Conservation (phyloP, 1,140 invertebrate species). For the Diabrotica virgifera region DNA sequence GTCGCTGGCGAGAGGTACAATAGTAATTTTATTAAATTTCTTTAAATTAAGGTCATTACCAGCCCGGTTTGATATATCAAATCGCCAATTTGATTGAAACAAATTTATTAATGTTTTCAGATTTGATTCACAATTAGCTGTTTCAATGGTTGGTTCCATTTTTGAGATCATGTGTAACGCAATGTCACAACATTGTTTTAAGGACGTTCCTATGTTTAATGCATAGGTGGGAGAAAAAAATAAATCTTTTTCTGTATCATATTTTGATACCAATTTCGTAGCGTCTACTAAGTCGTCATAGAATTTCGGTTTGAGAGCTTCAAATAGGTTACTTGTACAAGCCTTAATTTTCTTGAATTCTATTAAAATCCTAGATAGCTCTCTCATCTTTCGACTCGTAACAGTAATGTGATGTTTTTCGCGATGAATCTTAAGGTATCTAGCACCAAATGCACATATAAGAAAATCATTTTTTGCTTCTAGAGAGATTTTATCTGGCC, state of each 20-base stretch:
- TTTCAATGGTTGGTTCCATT: constrained; percentile 13
- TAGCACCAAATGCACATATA: constrained; percentile 27
- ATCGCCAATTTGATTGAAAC: constrained; percentile 30
- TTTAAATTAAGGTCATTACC: constrained; percentile 40
- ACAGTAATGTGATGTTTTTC: constrained; percentile 30
- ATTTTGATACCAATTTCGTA: constrained; percentile 24
- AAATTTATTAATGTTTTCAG: constrained; percentile 32
- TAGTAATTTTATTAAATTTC: constrained; percentile 43
- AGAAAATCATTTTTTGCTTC: constrained; percentile 32
- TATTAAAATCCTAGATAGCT: too few species aligned
- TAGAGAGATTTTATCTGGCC: constrained; percentile 31
- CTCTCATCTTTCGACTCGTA: constrained; percentile 31
- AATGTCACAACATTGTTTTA: constrained; percentile 36
- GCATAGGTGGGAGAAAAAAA: constrained; percentile 31
- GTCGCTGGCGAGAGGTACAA: constrained; percentile 44
- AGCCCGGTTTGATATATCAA: constrained; percentile 36
- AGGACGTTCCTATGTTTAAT: constrained; percentile 30
- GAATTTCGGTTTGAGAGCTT: constrained; percentile 26
- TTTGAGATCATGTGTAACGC: constrained; percentile 14
- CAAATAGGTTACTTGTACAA: constrained; percentile 21
- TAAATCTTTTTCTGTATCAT: constrained; percentile 22
- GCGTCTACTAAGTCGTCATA: constrained; percentile 26
- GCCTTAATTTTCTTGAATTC: constrained; percentile 26
- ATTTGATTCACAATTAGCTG: constrained; percentile 27
- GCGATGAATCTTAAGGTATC: constrained; percentile 29